Evolutionary conservation across 2,888 invertebrate species (phyloP).

Genomic region (Ornithoptera priamus): DNA sequence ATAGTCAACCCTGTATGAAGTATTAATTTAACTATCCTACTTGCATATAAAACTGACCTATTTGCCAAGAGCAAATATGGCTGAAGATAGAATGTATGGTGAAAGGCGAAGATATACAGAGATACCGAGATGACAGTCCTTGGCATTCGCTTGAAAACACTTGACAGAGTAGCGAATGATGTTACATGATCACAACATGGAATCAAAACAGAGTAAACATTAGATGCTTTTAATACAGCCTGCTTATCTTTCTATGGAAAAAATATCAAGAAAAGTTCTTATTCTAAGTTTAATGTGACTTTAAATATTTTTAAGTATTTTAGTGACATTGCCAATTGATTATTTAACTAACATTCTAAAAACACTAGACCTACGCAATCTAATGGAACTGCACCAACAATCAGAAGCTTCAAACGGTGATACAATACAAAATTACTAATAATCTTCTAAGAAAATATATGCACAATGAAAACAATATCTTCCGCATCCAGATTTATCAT

Average conservation of each 20-base stretch:
- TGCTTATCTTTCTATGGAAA: too few relatives aligned
- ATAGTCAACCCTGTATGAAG: slow-evolving; percentile 13
- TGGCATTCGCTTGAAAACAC: slow-evolving; percentile 13
- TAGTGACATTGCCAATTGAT: too few relatives aligned
- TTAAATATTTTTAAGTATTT: too few relatives aligned
- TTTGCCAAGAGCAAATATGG: slow-evolving; percentile 38
- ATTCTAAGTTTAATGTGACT: too few relatives aligned
- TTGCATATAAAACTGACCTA: slow-evolving; percentile 43
- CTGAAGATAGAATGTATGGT: slow-evolving; percentile 19
- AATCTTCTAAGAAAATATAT: background rate
- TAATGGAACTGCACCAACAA: too few relatives aligned
- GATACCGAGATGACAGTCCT: slow-evolving; percentile 18
- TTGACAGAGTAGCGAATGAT: slow-evolving; percentile 17
- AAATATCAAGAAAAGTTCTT: too few relatives aligned
- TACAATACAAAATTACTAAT: too few relatives aligned
- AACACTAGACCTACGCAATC: too few relatives aligned
- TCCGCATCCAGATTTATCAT: slow-evolving; percentile 9
- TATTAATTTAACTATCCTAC: slow-evolving; percentile 24
- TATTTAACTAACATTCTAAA: too few relatives aligned
- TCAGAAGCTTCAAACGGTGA: too few relatives aligned
- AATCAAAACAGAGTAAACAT: background rate
- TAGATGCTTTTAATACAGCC: background rate
- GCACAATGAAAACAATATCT: slow-evolving; percentile 5
- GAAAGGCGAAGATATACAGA: background rate
- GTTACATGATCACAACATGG: background rate